These are phyloP conservation scores for Eurypyga helias DNA, from an alignment of 2,113 vertebrate genomes.

Conservation along the genomic window DNA sequence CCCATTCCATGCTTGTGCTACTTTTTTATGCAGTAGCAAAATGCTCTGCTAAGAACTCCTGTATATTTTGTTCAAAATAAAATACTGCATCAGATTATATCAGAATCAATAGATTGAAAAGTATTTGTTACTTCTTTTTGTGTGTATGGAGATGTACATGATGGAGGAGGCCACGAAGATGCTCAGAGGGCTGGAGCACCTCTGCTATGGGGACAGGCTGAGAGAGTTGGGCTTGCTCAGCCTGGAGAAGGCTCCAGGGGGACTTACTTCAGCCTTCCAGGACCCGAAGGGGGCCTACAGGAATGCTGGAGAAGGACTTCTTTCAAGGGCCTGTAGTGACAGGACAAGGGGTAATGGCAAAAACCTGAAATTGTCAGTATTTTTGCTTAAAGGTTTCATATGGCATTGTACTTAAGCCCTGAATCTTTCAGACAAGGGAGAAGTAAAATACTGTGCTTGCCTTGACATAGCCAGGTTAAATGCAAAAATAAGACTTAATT, in stretches of 20 bases:
- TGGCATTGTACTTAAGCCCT: not conserved
- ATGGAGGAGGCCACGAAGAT: too few species aligned
- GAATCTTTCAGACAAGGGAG: not conserved
- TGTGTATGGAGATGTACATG: too few species aligned
- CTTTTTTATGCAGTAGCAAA: not conserved
- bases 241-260: too few species aligned
- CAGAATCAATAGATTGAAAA: not conserved
- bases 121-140: not conserved
- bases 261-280: too few species aligned
- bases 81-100: not conserved
- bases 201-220: too few species aligned
- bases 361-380: not conserved
- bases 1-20: conserved; percentile 9
- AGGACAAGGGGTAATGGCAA: too few species aligned
- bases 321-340: too few species aligned
- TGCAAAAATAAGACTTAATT: conserved; percentile 49
- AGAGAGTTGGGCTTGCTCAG: too few species aligned
- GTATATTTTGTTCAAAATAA: not conserved
- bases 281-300: too few species aligned
- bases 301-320: too few species aligned
- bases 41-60: not conserved
- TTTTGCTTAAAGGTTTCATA: not conserved
- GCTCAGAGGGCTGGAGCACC: too few species aligned
- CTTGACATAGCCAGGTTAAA: not conserved
- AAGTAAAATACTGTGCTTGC: not conserved